Conservation (phyloP, 1,140 invertebrate species). For the Lepidurus apus region DNA sequence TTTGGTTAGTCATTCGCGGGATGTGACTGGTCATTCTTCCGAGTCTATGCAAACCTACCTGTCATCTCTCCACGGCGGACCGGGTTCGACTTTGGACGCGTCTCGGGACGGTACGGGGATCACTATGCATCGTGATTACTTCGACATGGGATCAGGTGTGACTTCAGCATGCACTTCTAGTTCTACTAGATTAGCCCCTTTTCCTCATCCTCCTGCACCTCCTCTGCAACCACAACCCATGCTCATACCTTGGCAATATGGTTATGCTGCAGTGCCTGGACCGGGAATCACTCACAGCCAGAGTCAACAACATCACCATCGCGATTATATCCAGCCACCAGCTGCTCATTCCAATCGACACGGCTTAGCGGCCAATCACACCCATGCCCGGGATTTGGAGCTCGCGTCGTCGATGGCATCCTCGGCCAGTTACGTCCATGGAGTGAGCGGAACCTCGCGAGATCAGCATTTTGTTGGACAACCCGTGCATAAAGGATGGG, state of each 20-base stretch:
- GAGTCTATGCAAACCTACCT: neutral
- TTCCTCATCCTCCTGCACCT: slow-evolving; percentile 17
- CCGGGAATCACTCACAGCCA: slow-evolving; percentile 26
- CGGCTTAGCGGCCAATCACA: neutral
- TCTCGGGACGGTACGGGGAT: neutral
- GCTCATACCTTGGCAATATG: slow-evolving; percentile 21
- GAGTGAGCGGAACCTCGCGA: slow-evolving; percentile 41
- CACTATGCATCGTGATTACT: neutral
- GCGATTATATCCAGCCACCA: slow-evolving; percentile 58
- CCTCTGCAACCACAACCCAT: slow-evolving; percentile 11
- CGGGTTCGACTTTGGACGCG: neutral
- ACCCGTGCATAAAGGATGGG: slow-evolving; percentile 36
- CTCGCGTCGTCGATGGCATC: neutral
- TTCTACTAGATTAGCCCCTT: slow-evolving; percentile 19
- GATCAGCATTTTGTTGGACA: slow-evolving; percentile 37
- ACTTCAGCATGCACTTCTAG: slow-evolving; percentile 21
- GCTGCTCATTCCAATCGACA: slow-evolving; percentile 50
- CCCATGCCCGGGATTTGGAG: neutral
- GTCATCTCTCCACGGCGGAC: neutral
- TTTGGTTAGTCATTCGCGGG: neutral
- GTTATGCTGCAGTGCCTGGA: slow-evolving; percentile 20
- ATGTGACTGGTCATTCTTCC: neutral
- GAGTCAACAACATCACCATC: slow-evolving; percentile 30
- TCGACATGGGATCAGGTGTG: slow-evolving; percentile 20
- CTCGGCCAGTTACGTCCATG: neutral